Evolutionary conservation across 2,113 vertebrate species (phyloP).

Genomic region (Oryzias curvinotus): DNA sequence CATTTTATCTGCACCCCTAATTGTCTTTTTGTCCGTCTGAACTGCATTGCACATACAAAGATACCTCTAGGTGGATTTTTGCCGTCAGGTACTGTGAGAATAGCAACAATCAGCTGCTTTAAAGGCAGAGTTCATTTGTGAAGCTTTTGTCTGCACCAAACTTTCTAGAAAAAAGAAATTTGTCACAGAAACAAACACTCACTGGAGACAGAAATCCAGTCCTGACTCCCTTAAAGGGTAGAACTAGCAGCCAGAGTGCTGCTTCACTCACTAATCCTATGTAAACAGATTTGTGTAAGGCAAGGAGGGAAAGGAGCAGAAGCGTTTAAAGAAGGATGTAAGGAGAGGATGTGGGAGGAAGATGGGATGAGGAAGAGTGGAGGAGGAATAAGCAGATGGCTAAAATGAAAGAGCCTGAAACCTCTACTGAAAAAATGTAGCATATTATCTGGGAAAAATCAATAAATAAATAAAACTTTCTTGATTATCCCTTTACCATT

Average conservation of each 20-base stretch:
- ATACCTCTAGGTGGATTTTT: conserved; percentile 13
- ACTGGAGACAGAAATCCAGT: conserved; percentile 4
- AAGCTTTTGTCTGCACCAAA: background rate
- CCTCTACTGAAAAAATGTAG: background rate
- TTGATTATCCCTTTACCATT: too few species aligned
- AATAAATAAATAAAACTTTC: background rate
- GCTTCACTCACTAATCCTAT: conserved; percentile 36
- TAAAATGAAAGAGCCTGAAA: conserved; percentile 26
- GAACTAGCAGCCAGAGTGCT: conserved; percentile 30
- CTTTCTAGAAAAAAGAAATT: conserved; percentile 1
- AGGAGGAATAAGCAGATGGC: conserved; percentile 23
- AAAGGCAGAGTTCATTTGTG: conserved; percentile 7
- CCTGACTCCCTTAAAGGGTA: conserved; percentile 49
- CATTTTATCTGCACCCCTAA: too few species aligned
- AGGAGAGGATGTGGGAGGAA: conserved; percentile 11
- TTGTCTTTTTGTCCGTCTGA: background rate
- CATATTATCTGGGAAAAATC: background rate
- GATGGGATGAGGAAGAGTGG: conserved; percentile 7
- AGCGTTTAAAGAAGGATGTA: conserved; percentile 1
- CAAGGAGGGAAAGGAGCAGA: conserved; percentile 43
- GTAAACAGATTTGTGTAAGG: conserved; percentile 58
- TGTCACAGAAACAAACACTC: background rate
- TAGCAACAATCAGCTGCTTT: background rate
- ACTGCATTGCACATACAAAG: background rate
- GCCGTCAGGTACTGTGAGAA: conserved; percentile 7